These are phyloP conservation scores for Marasmarcha lunaedactyla DNA, from an alignment of 2,888 invertebrate genomes.

Conservation along the genomic window DNA sequence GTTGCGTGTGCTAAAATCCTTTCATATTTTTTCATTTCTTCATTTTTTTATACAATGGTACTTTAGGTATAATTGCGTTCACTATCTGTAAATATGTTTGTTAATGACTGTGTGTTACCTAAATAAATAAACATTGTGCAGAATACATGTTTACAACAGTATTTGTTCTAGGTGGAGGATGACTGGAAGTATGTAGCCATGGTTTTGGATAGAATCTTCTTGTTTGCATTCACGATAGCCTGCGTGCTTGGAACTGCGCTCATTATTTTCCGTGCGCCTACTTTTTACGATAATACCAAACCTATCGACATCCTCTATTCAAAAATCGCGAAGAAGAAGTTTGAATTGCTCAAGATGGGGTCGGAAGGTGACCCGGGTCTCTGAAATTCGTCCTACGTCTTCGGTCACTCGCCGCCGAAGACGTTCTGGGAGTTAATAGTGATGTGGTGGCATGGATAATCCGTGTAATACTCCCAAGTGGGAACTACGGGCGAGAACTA, in stretches of 20 bases:
- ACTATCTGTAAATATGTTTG: too few relatives aligned
- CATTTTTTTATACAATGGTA: too few relatives aligned
- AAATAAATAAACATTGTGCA: too few relatives aligned
- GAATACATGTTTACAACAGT: not conserved
- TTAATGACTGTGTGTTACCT: too few relatives aligned
- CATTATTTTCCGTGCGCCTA: conserved; percentile 91
- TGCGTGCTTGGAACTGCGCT: conserved; percentile 91
- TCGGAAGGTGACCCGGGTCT: conserved; percentile 76
- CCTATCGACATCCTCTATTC: conserved; percentile 92
- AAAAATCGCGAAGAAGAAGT: conserved; percentile 91
- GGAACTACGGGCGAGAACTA: conserved; percentile 56
- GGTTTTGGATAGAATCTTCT: conserved; percentile 96
- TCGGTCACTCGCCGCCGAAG: conserved; percentile 78
- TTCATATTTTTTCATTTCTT: too few relatives aligned
- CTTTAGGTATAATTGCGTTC: too few relatives aligned
- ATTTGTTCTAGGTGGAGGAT: conserved; percentile 82
- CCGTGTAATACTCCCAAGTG: conserved; percentile 53
- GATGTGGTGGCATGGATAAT: conserved; percentile 71
- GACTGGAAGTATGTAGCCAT: conserved; percentile 98
- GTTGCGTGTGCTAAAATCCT: too few relatives aligned
- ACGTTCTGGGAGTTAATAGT: conserved; percentile 72
- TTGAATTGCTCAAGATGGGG: conserved; percentile 89
- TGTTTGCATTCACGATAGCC: conserved; percentile 94
- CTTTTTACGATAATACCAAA: conserved; percentile 89
- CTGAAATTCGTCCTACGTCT: conserved; percentile 77